Evolutionary conservation across 2,797 vertebrate genomes (phyloP).

Genomic region (Syngnathus rostellatus): DNA sequence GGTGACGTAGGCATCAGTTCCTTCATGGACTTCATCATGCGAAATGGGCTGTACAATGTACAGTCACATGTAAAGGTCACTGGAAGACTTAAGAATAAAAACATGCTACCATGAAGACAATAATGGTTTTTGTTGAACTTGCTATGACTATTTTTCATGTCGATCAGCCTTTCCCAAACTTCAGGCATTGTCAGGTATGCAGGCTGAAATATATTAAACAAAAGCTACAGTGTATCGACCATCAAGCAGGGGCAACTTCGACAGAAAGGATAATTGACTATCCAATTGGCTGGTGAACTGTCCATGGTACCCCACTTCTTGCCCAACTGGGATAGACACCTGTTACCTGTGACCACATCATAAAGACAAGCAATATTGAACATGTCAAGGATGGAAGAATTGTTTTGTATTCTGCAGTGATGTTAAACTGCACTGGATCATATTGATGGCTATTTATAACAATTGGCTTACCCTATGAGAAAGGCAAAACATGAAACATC

Average conservation of each 20-base stretch:
- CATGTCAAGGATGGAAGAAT: background rate
- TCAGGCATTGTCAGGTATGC: background rate
- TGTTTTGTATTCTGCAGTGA: background rate
- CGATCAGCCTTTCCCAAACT: background rate
- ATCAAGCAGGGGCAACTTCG: too few relatives aligned
- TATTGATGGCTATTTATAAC: background rate
- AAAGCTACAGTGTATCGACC: too few relatives aligned
- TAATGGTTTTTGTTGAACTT: background rate
- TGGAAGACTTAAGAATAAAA: background rate
- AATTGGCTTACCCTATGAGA: constrained; percentile 1
- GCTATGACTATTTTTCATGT: background rate
- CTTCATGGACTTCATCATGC: background rate
- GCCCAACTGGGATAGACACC: background rate
- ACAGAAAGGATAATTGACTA: background rate
- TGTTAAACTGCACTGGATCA: background rate
- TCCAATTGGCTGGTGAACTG: background rate
- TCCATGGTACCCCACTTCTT: background rate
- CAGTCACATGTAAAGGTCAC: background rate
- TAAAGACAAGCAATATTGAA: too few relatives aligned
- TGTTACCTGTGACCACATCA: background rate
- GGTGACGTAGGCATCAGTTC: constrained; percentile 26
- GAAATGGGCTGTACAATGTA: background rate
- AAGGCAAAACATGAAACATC: background rate
- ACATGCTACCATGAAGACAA: too few relatives aligned
- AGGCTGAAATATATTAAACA: background rate